Percentiles rank a stretch among this genome's conserved stretches.
phyloP scores from a whole-genome alignment of 2,113 vertebrate genomes.

The Hoplias malabaricus region DNA sequence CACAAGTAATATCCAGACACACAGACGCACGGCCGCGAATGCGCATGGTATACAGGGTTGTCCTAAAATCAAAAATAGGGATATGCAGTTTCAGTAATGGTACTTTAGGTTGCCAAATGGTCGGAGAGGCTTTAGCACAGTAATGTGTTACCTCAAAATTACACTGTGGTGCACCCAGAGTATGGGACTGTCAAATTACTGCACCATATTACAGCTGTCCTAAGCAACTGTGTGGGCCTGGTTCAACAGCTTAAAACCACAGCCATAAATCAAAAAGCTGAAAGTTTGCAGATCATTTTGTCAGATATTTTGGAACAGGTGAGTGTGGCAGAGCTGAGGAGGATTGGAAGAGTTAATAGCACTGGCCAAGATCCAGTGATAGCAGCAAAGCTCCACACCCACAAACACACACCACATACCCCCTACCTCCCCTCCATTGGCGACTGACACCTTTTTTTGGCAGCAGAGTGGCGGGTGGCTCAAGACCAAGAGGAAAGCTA shows the following conservation, averaged over 20 bases:
- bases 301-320: constrained; percentile 42
- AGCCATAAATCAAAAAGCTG: constrained; percentile 25
- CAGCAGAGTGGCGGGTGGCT: constrained; percentile 88
- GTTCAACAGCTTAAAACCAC: background rate
- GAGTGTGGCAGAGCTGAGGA: constrained; percentile 32
- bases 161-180: background rate
- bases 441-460: constrained; percentile 95
- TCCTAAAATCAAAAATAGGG: background rate
- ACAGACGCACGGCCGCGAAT: background rate
- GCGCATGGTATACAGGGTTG: background rate
- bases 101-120: background rate
- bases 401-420: constrained; percentile 51
- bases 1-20: background rate
- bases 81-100: background rate
- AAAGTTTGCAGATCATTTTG: constrained; percentile 42
- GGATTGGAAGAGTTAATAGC: constrained; percentile 55
- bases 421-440: constrained; percentile 68
- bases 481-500: constrained; percentile 88
- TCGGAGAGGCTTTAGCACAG: background rate
- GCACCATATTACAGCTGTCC: background rate
- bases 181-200: background rate
- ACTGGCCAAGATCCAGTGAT: constrained; percentile 56
- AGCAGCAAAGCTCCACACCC: constrained; percentile 48
- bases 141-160: background rate
- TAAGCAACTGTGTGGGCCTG: background rate